Evolutionary conservation across 2,797 vertebrate genomes (phyloP), one percentile per base, ranked within the genome.

Genomic region (Propithecus perrieri): DNA sequence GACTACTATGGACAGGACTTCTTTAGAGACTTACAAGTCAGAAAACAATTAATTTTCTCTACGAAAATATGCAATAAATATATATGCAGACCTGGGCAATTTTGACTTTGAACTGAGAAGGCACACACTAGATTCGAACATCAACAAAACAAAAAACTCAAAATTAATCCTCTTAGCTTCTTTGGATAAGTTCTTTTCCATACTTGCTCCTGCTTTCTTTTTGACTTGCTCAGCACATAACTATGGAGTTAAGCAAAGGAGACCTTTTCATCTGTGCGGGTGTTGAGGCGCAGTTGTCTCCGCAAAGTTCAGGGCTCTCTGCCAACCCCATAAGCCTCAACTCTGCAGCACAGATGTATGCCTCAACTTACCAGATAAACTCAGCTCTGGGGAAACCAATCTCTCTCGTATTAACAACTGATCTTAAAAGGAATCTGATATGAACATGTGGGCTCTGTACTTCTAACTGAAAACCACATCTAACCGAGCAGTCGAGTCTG

Each of bases 391-490:
- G 35, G 30, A 91, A 93, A 74, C 74, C 79, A 69, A 76, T 81
- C 89, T 92, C 85, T 91, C 92, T 87, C 84, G 74, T 41, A 76
- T 96, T 91, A 96, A 97, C 67, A 59, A 91, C 85, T 96, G 96
- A 95, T 96, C 96, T 94, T 26, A 1, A 96, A 85, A 95, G 83
- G 95, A 91, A 91, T 96, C 96, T 97, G 97, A 97, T 83, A 74
- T 11, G 20, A 86, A 86, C 55, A n/a, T 67, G 46, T 69, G 71
- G 84, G 41, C 84, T 97, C 93, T 91, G 97, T 85, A 71, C 85
- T 97, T 98, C 97, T 93, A 83, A 43, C 71, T n/a, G 75, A 71
- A 90, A 98, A 94, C 89, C 84, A 96, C 93, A 95, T 81, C 89
- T 79, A 74, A 96, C 95, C 75, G 83, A 95, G 53, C 4, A 28